A percentile compares a stretch with the other conserved stretches of the same genome.
These are phyloP conservation scores for Pseudomyrmex cubaensis DNA, from an alignment of 1,140 invertebrate genomes.

Conservation along the genomic window DNA sequence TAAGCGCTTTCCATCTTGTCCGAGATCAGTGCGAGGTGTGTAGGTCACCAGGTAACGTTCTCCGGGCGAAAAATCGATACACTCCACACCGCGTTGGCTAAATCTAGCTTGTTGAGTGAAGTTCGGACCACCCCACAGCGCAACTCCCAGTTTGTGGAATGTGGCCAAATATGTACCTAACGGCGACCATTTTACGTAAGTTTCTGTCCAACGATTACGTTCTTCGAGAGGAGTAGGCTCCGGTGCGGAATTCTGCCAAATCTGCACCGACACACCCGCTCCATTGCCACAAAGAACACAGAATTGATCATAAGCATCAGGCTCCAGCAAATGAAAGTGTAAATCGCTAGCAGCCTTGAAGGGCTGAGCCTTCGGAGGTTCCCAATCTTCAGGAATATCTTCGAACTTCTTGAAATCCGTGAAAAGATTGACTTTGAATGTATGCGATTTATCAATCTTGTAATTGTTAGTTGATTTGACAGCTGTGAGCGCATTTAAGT, in stretches of 20 bases:
- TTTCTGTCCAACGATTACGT: conserved; percentile 96
- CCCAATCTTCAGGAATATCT: conserved; percentile 96
- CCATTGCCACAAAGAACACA: conserved; percentile 94
- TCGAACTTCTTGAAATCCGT: conserved; percentile 98
- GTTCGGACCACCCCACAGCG: conserved; percentile 97
- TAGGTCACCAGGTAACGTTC: conserved; percentile 99
- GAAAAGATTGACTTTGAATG: conserved; percentile 97
- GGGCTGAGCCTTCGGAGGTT: conserved; percentile 93
- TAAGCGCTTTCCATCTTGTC: conserved; percentile 89
- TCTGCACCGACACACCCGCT: conserved; percentile 90
- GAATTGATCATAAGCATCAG: conserved; percentile 98
- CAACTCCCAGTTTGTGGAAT: conserved; percentile 97
- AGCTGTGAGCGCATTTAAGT: conserved; percentile 93
- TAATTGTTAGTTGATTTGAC: conserved; percentile 95
- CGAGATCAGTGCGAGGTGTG: conserved; percentile 90
- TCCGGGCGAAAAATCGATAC: conserved; percentile 98
- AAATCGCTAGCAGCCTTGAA: conserved; percentile 96
- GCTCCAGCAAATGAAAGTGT: conserved; percentile 95
- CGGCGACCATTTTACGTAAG: conserved; percentile 98
- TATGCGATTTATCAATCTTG: conserved; percentile 98
- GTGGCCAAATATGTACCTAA: conserved; percentile 98
- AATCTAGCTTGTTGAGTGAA: conserved; percentile 97
- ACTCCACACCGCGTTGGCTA: conserved; percentile 95
- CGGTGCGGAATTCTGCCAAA: conserved; percentile 96
- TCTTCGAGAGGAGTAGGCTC: conserved; percentile 94